phyloP scores from a whole-genome alignment of 2,797 vertebrate genomes.

The Erithacus rubecula region DNA sequence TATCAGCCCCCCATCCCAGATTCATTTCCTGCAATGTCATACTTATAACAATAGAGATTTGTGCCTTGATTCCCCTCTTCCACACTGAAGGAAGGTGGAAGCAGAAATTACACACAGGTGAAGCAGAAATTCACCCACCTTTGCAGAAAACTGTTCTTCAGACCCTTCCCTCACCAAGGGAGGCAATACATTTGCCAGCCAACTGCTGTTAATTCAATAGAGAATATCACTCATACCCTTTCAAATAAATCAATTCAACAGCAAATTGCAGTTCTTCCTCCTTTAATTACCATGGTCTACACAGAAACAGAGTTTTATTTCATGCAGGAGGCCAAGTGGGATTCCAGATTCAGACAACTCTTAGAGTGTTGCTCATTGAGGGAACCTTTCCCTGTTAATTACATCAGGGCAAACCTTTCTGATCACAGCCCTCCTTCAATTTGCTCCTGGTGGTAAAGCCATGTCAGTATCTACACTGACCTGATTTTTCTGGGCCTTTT shows the following conservation, averaged over 20 bases:
- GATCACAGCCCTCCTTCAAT: not conserved
- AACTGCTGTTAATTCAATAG: not conserved
- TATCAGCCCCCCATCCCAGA: not conserved
- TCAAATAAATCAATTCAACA: not conserved
- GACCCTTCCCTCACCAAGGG: not conserved
- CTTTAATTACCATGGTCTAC: not conserved
- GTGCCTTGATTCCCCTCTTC: not conserved
- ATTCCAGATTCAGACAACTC: not conserved
- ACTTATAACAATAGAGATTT: not conserved
- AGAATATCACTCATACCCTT: not conserved
- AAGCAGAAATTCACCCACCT: not conserved
- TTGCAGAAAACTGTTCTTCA: not conserved
- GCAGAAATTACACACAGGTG: accelerated
- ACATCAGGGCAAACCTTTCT: not conserved
- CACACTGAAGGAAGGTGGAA: too few relatives aligned
- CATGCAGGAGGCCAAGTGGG: accelerated
- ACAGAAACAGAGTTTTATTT: not conserved
- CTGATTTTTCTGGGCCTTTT: not conserved
- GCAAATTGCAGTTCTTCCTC: not conserved
- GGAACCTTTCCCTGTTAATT: not conserved
- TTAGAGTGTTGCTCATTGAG: too few relatives aligned
- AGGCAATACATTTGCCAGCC: not conserved
- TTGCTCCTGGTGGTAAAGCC: not conserved
- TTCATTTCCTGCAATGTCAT: not conserved
- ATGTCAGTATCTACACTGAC: not conserved